phyloP scores from a whole-genome alignment of 2,888 invertebrate genomes.

The Scrobipalpa costella region DNA sequence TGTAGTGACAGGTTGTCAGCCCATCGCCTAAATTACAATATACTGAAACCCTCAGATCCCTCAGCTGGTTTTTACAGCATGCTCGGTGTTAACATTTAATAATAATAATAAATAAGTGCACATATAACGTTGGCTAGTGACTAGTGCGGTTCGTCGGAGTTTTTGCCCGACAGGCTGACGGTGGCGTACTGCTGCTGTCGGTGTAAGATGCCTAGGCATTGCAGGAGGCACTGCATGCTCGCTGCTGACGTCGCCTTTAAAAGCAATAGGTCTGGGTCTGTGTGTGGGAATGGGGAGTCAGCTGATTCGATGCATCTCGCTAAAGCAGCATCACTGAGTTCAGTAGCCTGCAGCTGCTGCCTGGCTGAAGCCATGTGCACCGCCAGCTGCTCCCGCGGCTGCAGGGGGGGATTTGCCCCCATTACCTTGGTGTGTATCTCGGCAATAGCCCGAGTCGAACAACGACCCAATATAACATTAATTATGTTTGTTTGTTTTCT shows the following conservation, averaged over 20 bases:
- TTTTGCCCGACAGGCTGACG: slow-evolving; percentile 47
- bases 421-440: slow-evolving; percentile 94
- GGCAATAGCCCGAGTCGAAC: slow-evolving; percentile 95
- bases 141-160: slow-evolving; percentile 42
- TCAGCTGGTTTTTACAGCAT: no score
- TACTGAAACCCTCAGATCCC: no score
- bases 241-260: slow-evolving; percentile 95
- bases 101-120: no score
- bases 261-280: slow-evolving; percentile 91
- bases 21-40: no score
- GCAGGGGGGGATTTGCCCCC: slow-evolving; percentile 88
- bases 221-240: slow-evolving; percentile 92
- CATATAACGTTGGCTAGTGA: no score
- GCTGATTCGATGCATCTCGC: slow-evolving; percentile 90
- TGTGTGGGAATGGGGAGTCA: slow-evolving; percentile 84
- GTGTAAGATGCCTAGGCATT: slow-evolving; percentile 92
- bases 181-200: slow-evolving; percentile 83
- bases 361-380: slow-evolving; percentile 92
- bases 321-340: slow-evolving; percentile 89
- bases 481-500: no score
- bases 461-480: no score
- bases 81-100: no score
- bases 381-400: slow-evolving; percentile 90
- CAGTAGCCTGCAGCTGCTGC: slow-evolving; percentile 93
- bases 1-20: no score